Evolutionary conservation across 2,797 vertebrate species (phyloP), one percentile per base, ranked within the genome.

Genomic region (Adrianichthys oophorus): DNA sequence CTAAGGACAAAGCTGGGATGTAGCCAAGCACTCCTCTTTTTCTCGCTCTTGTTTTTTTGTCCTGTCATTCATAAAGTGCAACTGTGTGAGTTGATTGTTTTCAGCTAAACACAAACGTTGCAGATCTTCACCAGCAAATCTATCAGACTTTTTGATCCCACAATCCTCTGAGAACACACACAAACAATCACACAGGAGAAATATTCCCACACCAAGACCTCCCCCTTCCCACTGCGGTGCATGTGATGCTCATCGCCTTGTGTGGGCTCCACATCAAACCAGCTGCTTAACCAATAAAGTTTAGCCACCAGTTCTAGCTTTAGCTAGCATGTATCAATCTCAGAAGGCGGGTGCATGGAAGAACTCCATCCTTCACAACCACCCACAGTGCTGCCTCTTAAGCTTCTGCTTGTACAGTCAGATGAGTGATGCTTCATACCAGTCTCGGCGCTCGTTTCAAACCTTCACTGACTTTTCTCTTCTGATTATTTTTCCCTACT

Each of bases 1-100:
- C 77, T 61, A 56, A 58, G 90, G 89, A 93, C 92, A 93, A 92
- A 91, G 90, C 91, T 93, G 90, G 92, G 84, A 74, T 71, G 41
- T 18, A 5, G 88, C 91, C 91, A 92, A 76, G 62, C 68, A 48
- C 84, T 66, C 61, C 72, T 66, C 60, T 52, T 62, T 50, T 23
- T 46, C 26, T 42, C 29, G 21, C 48, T 50, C 46, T 29, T 45
- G 37, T 26, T 32, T 43, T 2, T 62, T 21, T 24, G 12, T 44
- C 1, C 1, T 19, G 18, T 63, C 4, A 53, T 48, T 71, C 32
- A 46, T 58, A 37, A 37, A 37, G 10, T 37, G 10, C 41, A 40
- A 44, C 55, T 17, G 16, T 19, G 14, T 21, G 14, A 19, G 18
- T 46, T 46, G 18, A 4, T 45, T 26, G 0, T 52, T 70, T 17